Conservation (phyloP, 2,113 vertebrate species). For the Paradisaea rubra region DNA sequence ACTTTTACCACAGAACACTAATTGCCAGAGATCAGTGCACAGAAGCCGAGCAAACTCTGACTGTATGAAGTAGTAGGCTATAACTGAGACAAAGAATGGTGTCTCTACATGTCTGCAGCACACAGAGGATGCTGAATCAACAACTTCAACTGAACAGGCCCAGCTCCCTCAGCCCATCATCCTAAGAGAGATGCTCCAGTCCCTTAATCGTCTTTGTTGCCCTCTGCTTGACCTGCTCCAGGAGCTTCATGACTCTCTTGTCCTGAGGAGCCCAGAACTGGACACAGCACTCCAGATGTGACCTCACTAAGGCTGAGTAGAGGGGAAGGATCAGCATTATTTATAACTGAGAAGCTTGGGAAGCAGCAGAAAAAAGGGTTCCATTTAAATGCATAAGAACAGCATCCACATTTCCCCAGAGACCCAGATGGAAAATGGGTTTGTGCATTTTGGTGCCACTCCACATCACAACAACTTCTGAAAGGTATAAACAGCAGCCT, state of each 20-base stretch:
- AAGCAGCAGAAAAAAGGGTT: neutral
- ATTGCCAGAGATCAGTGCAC: neutral
- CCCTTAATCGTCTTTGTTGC: neutral
- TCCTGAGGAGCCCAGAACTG: neutral
- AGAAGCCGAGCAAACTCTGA: neutral
- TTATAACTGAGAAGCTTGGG: neutral
- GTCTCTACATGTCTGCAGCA: fast-evolving
- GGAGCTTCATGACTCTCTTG: neutral
- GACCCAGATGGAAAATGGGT: neutral
- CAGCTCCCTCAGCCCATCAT: neutral
- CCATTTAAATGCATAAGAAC: neutral
- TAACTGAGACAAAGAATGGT: neutral
- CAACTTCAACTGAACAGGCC: neutral
- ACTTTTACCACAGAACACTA: neutral
- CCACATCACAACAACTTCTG: neutral
- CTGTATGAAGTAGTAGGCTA: neutral
- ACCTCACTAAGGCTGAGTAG: neutral
- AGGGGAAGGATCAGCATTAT: neutral
- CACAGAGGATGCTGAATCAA: fast-evolving
- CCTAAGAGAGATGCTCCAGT: neutral
- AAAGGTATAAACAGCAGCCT: neutral
- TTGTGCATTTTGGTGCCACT: neutral
- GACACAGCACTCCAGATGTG: neutral
- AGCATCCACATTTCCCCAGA: neutral
- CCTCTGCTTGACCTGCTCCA: neutral